Percentiles rank a stretch among this genome's conserved stretches.
These are phyloP conservation scores for Sebastes kiyomatsui DNA, from an alignment of 2,797 vertebrate genomes.

Conservation along the genomic window DNA sequence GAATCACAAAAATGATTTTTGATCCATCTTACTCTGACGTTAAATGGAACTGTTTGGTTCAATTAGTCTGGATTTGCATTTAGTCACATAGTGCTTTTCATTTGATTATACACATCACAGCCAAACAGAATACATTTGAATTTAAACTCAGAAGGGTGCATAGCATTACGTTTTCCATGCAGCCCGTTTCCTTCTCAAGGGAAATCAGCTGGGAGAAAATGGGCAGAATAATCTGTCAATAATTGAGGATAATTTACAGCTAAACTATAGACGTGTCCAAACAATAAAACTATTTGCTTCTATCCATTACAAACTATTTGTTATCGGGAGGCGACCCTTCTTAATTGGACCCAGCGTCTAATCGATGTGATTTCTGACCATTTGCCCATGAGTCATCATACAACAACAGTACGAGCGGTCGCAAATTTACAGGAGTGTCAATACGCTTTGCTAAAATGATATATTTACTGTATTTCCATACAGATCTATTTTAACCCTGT, in stretches of 20 bases:
- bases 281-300: conserved; percentile 66
- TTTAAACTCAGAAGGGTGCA: conserved; percentile 35
- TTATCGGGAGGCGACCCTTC: conserved; percentile 49
- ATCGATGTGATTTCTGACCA: conserved; percentile 71
- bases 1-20: not conserved
- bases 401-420: conserved; percentile 59
- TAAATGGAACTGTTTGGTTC: conserved; percentile 27
- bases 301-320: conserved; percentile 57
- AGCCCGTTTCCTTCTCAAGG: conserved; percentile 47
- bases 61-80: conserved; percentile 34
- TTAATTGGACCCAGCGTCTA: conserved; percentile 73
- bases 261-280: conserved; percentile 55
- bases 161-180: conserved; percentile 23
- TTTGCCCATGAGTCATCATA: conserved; percentile 67
- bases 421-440: conserved; percentile 69
- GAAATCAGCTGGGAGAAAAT: conserved; percentile 72
- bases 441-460: conserved; percentile 69
- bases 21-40: not conserved
- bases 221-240: conserved; percentile 70
- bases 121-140: conserved; percentile 44
- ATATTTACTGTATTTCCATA: conserved; percentile 68
- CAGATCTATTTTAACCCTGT: conserved; percentile 56
- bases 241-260: conserved; percentile 71
- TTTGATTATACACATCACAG: conserved; percentile 41
- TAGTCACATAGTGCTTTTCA: conserved; percentile 17